Conservation (phyloP, 1,140 invertebrate genomes). For the Brachionus plicatilis region DNA sequence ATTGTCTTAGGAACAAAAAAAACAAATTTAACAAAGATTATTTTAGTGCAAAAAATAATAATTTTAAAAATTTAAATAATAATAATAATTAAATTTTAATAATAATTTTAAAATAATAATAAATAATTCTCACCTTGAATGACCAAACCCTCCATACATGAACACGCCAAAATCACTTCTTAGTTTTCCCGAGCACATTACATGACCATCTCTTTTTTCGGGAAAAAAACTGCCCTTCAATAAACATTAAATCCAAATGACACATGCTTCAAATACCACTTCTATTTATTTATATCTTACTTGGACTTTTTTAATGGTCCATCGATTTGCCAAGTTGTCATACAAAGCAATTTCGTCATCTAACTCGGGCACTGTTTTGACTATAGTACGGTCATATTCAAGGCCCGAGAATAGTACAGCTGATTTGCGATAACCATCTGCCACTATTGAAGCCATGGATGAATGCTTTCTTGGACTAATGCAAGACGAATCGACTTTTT, state of each 20-base stretch:
- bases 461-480: not conserved
- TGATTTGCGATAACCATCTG: conserved; percentile 8
- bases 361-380: not conserved
- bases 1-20: too few species aligned
- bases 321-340: conserved; percentile 2
- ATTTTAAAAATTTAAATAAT: too few species aligned
- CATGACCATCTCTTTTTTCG: conserved; percentile 30
- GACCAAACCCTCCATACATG: conserved; percentile 27
- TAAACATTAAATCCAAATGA: not conserved
- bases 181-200: not conserved
- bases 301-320: conserved; percentile 10
- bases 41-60: too few species aligned
- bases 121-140: conserved; percentile 36
- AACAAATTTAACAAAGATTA: too few species aligned
- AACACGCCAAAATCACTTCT: not conserved
- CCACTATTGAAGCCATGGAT: conserved; percentile 9
- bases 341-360: conserved; percentile 33
- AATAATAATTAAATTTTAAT: too few species aligned
- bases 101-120: too few species aligned
- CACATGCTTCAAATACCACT: not conserved
- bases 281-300: not conserved
- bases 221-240: conserved; percentile 22
- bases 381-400: not conserved
- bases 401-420: conserved; percentile 26
- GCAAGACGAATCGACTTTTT: conserved; percentile 32